Conservation (phyloP, 2,797 vertebrate species). For the Austrolebias charrua region DNA sequence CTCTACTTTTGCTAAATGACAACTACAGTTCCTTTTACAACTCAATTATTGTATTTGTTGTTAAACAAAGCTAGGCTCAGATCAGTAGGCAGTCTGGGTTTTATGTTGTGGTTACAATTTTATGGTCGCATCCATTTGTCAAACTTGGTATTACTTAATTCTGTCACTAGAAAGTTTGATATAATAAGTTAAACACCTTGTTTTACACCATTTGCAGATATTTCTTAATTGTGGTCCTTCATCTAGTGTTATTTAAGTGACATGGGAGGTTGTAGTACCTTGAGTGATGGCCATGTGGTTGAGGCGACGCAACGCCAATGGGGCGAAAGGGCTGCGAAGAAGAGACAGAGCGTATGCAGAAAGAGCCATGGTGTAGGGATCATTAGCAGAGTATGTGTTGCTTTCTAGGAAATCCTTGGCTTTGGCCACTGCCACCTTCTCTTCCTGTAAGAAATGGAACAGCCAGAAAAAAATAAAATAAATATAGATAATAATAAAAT, state of each 20-base stretch:
- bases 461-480: constrained; percentile 32
- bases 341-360: constrained; percentile 86
- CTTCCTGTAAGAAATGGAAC: constrained; percentile 77
- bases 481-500: no score
- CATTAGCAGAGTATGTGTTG: constrained; percentile 84
- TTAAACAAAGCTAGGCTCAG: background rate
- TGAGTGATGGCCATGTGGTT: constrained; percentile 91
- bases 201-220: no score
- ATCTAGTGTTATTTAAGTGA: background rate
- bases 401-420: constrained; percentile 90
- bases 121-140: no score
- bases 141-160: no score
- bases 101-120: background rate
- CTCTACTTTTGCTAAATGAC: constrained; percentile 1
- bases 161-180: no score
- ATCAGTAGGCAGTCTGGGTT: background rate
- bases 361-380: constrained; percentile 90
- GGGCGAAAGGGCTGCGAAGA: constrained; percentile 84
- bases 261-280: constrained; percentile 67
- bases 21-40: constrained; percentile 14
- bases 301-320: constrained; percentile 80
- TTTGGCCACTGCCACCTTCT: constrained; percentile 84
- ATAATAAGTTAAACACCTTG: no score
- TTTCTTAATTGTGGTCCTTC: background rate
- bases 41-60: background rate